Conservation (phyloP, 2,113 vertebrate species). For the Chiloscyllium plagiosum region DNA sequence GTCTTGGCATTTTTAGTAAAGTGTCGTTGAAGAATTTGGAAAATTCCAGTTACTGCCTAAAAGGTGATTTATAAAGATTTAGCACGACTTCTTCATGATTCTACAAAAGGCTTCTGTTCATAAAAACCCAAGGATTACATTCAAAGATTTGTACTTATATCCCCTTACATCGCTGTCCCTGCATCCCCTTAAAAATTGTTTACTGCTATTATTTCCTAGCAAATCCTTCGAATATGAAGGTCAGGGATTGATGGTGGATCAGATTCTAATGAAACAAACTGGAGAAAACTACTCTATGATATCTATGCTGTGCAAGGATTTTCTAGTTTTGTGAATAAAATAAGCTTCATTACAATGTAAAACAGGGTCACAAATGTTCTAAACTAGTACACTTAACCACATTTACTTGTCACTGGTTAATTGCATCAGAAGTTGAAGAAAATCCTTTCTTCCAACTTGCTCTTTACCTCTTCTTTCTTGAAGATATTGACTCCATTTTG, state of each 20-base stretch:
- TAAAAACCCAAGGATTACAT: neutral
- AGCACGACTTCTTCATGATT: neutral
- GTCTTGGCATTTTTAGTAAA: neutral
- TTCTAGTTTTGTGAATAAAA: neutral
- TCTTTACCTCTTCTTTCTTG: no score
- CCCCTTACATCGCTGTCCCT: no score
- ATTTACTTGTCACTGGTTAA: no score
- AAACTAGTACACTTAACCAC: no score
- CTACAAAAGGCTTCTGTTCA: no score
- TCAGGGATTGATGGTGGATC: no score
- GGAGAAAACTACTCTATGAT: neutral
- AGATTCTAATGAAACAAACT: neutral
- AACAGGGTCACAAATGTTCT: no score
- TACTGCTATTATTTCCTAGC: neutral
- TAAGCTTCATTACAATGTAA: no score
- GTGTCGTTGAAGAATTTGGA: neutral
- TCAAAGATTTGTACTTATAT: neutral
- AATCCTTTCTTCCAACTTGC: no score
- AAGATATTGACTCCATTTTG: no score
- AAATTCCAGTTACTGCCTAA: neutral
- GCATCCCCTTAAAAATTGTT: no score
- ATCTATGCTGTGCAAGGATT: neutral
- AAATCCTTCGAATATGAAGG: neutral
- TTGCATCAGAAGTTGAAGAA: no score
- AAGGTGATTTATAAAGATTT: neutral